A percentile compares a stretch with the other conserved stretches of the same genome.
Evolutionary conservation across 1,140 invertebrate genomes (phyloP).

Genomic region (Periplaneta americana): DNA sequence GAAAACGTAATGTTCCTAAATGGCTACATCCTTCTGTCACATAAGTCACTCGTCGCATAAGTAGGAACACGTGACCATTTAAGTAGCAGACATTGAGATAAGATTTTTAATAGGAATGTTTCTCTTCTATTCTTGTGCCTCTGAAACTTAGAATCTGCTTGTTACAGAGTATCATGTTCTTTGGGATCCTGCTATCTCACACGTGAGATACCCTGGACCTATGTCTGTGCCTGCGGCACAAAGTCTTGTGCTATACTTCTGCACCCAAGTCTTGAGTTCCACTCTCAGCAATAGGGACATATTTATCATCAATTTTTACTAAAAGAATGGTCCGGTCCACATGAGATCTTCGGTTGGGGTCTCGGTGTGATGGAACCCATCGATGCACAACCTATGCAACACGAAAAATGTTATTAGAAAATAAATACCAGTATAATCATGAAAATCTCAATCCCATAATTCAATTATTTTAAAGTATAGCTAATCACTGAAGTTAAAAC

Average conservation of each 20-base stretch:
- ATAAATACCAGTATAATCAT: too few species aligned
- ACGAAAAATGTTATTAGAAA: too few species aligned
- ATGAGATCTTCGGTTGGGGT: conserved; percentile 77
- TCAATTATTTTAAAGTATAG: too few species aligned
- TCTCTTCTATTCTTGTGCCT: too few species aligned
- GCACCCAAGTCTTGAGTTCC: conserved; percentile 76
- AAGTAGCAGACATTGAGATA: not conserved
- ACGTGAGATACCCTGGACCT: not conserved
- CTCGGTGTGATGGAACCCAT: conserved; percentile 85
- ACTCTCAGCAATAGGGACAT: conserved; percentile 86
- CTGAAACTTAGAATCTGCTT: too few species aligned
- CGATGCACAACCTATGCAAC: conserved; percentile 70
- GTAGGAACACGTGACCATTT: not conserved
- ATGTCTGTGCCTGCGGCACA: not conserved
- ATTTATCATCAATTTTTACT: conserved; percentile 88
- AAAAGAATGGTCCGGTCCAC: conserved; percentile 86
- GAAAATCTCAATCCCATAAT: too few species aligned
- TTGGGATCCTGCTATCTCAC: too few species aligned
- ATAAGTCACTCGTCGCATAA: not conserved
- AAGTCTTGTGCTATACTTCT: conserved; percentile 43
- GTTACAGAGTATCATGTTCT: too few species aligned
- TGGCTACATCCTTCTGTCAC: too few species aligned
- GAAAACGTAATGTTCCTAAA: too few species aligned
- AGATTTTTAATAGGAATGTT: too few species aligned
- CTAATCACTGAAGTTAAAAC: too few species aligned